Conservation (phyloP, 2,888 invertebrate genomes). For the Unio delphinus region DNA sequence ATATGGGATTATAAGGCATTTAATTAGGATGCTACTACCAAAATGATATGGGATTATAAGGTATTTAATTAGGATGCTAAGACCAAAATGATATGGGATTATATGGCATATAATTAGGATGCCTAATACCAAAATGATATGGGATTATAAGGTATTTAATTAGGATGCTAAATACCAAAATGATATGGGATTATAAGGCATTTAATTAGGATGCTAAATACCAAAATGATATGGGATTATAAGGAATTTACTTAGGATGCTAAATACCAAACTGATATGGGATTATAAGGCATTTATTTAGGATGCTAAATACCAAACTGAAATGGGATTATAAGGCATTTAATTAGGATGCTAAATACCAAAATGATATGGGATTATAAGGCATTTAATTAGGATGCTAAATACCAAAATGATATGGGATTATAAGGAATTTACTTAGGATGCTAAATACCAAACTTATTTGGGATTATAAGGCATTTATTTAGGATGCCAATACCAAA, state of each 20-base stretch:
- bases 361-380: neutral
- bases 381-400: neutral
- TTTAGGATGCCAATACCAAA: neutral
- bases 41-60: too few relatives aligned
- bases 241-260: neutral
- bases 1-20: neutral
- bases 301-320: neutral
- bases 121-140: too few relatives aligned
- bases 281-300: neutral
- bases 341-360: too few relatives aligned
- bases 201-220: neutral
- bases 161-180: neutral
- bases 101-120: neutral
- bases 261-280: too few relatives aligned
- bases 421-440: neutral
- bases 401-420: too few relatives aligned
- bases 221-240: too few relatives aligned
- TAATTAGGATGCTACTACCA: neutral
- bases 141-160: neutral
- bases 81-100: too few relatives aligned
- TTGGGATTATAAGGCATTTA: neutral
- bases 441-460: neutral
- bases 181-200: neutral
- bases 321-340: too few relatives aligned
- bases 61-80: too few relatives aligned